Base-by-base conservation (phyloP, 2,113 vertebrate species). In the Malurus alboscapulatus region DNA sequence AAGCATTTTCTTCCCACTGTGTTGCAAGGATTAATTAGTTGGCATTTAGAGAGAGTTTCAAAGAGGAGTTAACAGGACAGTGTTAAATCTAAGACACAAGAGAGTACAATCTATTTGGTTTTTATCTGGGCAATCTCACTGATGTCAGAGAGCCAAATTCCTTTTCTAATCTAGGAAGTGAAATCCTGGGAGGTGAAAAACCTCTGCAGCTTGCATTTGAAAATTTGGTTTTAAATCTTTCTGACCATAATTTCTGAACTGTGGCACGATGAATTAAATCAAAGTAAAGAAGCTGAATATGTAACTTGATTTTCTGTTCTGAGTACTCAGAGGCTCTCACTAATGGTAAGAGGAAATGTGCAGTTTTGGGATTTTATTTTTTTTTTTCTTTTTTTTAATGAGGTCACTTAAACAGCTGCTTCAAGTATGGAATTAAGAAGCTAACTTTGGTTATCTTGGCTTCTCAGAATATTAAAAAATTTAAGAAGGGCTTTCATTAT, bases 391-490 rank as follows among this genome's bases (percentile, higher is more conserved):
- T 66, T 89, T 34, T 54, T 67, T 32, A 80, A 90, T 84, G 40
- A 85, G 72, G n/a, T 92, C 59, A 77, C n/a, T 93, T 84, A 84
- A 91, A 63, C 59, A 61, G 40, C 72, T 90, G 55, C 44, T 85
- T 90, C 63, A 88, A 63, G 68, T 84, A n/a, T 45, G 22, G 51
- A 86, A 90, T 93, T 95, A 86, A 45, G 44, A 86, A 90, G 72
- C 61, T 95, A 63, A 38, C 55, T 87, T 81, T 79, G 53, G 82
- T 87, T 94, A 84, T 90, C 75, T 87, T 92, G 78, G 27, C 63
- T 84, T 94, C 74, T 84, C 75, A 91, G 51, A 90, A 71, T 74
- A 86, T 71, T 83, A 67, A 91, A 95, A 94, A 72, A 84, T 6
- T 66, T 59, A 87, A 73, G 54, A 87, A 83, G 51, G 6, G 51